Conservation (phyloP, 2,113 vertebrate genomes). For the Xiphias gladius region DNA sequence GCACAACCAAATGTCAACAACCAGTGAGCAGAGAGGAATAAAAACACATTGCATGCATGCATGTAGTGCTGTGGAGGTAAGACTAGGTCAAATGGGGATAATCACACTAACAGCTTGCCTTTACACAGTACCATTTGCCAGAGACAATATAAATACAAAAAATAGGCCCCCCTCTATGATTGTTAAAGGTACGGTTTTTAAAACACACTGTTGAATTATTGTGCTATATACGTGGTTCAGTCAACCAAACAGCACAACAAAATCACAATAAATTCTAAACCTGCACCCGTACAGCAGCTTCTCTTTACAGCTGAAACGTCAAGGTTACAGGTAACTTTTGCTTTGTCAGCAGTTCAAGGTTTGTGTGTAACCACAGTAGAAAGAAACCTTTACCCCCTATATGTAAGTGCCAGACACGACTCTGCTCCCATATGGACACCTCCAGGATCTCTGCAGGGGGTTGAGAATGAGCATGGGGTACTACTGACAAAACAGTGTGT, state of each 20-base stretch:
- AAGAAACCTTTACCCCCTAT: conserved; percentile 57
- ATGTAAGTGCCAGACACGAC: conserved; percentile 67
- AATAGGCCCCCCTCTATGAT: neutral
- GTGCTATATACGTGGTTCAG: neutral
- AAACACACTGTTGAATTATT: conserved; percentile 10
- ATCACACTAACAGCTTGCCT: conserved; percentile 35
- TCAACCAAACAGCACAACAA: conserved; percentile 8
- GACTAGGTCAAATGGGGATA: conserved; percentile 51
- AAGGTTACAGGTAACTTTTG: conserved; percentile 40
- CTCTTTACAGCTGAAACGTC: conserved; percentile 1
- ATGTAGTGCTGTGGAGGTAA: conserved; percentile 1
- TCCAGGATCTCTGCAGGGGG: conserved; percentile 62
- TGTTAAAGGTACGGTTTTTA: neutral
- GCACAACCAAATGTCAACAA: conserved; percentile 69
- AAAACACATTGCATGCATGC: conserved; percentile 20
- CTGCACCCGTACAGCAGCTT: neutral
- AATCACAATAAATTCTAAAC: neutral
- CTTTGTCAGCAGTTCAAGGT: conserved; percentile 61
- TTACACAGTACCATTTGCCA: neutral
- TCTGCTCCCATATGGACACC: conserved; percentile 66
- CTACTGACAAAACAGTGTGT: conserved; percentile 50
- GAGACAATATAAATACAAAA: conserved; percentile 10
- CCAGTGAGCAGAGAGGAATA: conserved; percentile 51
- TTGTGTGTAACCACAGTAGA: conserved; percentile 59
- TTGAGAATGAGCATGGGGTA: conserved; percentile 40